Evolutionary conservation across 2,888 invertebrate species (phyloP).

Genomic region (Ectemnius lituratus): DNA sequence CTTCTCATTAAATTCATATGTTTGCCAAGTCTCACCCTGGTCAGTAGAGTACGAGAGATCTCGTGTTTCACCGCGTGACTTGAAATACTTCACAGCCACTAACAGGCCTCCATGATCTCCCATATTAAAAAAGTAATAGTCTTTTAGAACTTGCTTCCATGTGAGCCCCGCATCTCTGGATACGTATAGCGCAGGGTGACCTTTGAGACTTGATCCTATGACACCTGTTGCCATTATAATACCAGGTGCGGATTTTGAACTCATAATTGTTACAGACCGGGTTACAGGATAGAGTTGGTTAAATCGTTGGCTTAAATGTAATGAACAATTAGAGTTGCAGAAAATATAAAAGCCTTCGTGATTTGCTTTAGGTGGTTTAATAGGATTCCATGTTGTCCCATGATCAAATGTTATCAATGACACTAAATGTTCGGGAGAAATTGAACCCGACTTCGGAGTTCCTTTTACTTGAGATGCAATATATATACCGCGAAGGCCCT

Average conservation of each 20-base stretch:
- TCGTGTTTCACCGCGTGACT: constrained; percentile 86
- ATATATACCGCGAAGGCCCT: constrained; percentile 92
- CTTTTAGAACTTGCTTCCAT: constrained; percentile 90
- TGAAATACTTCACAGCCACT: constrained; percentile 91
- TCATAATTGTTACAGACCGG: constrained; percentile 89
- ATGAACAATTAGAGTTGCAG: constrained; percentile 87
- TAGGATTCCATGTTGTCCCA: constrained; percentile 89
- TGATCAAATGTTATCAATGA: constrained; percentile 92
- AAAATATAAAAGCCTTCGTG: constrained; percentile 84
- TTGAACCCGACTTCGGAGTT: constrained; percentile 77
- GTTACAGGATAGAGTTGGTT: constrained; percentile 90
- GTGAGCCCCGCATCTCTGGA: constrained; percentile 90
- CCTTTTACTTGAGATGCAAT: constrained; percentile 89
- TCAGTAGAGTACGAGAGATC: constrained; percentile 91
- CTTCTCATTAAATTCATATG: constrained; percentile 84
- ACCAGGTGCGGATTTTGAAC: constrained; percentile 92
- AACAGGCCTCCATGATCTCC: constrained; percentile 95
- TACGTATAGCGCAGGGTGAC: constrained; percentile 88
- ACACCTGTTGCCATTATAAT: constrained; percentile 92
- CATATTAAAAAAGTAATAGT: constrained; percentile 91
- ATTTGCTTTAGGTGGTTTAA: constrained; percentile 86
- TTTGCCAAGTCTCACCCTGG: constrained; percentile 90
- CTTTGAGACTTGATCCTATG: constrained; percentile 87
- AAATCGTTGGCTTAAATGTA: constrained; percentile 93
- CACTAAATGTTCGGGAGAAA: constrained; percentile 87